phyloP scores from a whole-genome alignment of 2,797 vertebrate species.

The Uromys caudimaculatus region DNA sequence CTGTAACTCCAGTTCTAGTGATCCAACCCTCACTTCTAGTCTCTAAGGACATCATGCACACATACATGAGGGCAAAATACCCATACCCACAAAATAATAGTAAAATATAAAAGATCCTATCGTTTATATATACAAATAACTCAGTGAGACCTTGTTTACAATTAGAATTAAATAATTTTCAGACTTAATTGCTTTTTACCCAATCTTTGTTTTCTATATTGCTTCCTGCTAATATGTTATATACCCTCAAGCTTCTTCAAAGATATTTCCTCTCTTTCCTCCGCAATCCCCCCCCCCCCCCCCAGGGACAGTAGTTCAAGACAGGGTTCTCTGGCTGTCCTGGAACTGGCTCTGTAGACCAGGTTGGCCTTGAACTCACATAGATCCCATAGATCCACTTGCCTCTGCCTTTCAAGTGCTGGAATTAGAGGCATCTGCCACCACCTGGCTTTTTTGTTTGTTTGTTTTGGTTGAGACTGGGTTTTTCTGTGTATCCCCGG shows the following conservation, averaged over 20 bases:
- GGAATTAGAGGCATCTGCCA: not conserved
- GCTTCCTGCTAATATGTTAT: not conserved
- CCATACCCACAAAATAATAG: not conserved
- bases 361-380: not conserved
- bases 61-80: not conserved
- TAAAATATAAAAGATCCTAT: not conserved
- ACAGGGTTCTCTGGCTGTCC: not conserved
- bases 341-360: not conserved
- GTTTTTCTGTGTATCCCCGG: not conserved
- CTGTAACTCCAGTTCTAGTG: not conserved
- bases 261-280: not conserved
- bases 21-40: not conserved
- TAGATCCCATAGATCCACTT: not conserved
- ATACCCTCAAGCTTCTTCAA: not conserved
- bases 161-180: conserved; percentile 27
- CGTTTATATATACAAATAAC: not conserved
- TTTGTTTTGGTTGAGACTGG: not conserved
- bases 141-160: not conserved
- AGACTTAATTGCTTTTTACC: not conserved
- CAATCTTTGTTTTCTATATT: not conserved
- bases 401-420: not conserved
- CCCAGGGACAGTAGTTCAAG: not conserved
- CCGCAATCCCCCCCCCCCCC: too few species aligned
- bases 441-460: not conserved
- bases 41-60: not conserved